phyloP scores from a whole-genome alignment of 1,140 invertebrate genomes.

The Bombus cullumanus region DNA sequence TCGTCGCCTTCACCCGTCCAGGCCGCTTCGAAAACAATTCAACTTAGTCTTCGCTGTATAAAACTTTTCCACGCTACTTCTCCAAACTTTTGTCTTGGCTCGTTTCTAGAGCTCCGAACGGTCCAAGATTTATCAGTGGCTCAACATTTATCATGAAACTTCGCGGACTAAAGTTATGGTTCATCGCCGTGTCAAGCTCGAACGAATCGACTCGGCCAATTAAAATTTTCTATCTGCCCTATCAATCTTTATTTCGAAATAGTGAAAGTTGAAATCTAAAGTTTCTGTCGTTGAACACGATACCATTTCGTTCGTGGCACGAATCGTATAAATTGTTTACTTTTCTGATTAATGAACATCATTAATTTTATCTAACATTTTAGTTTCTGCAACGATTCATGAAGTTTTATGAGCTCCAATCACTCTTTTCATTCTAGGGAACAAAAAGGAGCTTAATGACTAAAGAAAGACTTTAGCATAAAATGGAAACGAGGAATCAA shows the following conservation, averaged over 20 bases:
- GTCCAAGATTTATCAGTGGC: constrained; percentile 13
- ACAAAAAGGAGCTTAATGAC: background rate
- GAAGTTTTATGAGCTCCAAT: too few species aligned
- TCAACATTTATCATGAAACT: constrained; percentile 20
- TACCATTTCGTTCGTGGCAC: background rate
- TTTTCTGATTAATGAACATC: too few species aligned
- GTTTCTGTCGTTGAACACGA: background rate
- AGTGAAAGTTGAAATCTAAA: background rate
- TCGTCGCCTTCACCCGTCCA: background rate
- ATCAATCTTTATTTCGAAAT: background rate
- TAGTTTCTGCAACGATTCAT: too few species aligned
- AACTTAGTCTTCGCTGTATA: constrained; percentile 4
- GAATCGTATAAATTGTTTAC: too few species aligned
- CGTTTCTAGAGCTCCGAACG: background rate
- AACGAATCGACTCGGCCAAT: constrained; percentile 3
- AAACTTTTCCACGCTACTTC: background rate
- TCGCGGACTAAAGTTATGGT: background rate
- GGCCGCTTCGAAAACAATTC: constrained; percentile 18
- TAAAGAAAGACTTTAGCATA: background rate
- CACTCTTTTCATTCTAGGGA: too few species aligned
- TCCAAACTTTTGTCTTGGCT: background rate
- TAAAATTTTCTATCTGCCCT: constrained; percentile 5
- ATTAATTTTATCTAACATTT: too few species aligned
- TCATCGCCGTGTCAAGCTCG: background rate
- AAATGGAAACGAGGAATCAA: background rate